Percentiles rank a stretch among this genome's conserved stretches.
Evolutionary conservation across 92 coral and sea anemone species (phyloP).

Genomic region (Virgularia gustaviana): DNA sequence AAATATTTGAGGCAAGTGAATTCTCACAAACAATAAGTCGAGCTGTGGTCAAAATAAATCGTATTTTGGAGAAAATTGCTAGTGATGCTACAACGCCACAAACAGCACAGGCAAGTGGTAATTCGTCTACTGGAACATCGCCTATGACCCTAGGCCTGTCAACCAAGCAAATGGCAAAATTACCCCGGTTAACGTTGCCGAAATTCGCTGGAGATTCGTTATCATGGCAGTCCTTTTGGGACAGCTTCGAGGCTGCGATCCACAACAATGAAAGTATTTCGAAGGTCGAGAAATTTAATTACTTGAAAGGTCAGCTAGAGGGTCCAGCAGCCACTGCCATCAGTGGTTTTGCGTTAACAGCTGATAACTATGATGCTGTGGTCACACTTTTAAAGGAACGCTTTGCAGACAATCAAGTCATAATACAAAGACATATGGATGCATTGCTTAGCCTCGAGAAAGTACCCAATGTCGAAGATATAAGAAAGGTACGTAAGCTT

Average conservation of each 20-base stretch:
- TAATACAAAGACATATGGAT: slow-evolving; percentile 46
- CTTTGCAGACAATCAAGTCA: slow-evolving; percentile 32
- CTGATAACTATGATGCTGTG: not conserved
- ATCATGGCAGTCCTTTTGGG: slow-evolving; percentile 53
- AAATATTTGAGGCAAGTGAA: slow-evolving; percentile 4
- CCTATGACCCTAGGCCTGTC: not conserved
- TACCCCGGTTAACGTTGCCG: slow-evolving; percentile 41
- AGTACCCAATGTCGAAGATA: slow-evolving; percentile 6
- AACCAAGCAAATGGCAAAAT: slow-evolving; percentile 20
- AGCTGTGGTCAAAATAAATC: not conserved
- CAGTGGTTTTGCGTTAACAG: slow-evolving; percentile 4
- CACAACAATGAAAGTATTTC: slow-evolving; percentile 37
- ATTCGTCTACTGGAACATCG: not conserved
- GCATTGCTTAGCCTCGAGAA: slow-evolving; percentile 27
- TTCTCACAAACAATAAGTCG: not conserved
- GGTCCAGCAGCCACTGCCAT: slow-evolving; percentile 36
- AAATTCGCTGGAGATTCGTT: slow-evolving; percentile 34
- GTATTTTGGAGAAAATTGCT: not conserved
- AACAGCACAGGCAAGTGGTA: not conserved
- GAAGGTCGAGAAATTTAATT: slow-evolving; percentile 36
- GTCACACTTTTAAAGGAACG: slow-evolving; percentile 26
- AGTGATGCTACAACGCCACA: not conserved
- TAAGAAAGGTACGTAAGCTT: not conserved
- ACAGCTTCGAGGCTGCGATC: slow-evolving; percentile 42
- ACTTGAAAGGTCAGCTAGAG: slow-evolving; percentile 34